Evolutionary conservation across 2,888 invertebrate species (phyloP), one percentile per base, ranked within the genome.

Genomic region (Noctua janthina): DNA sequence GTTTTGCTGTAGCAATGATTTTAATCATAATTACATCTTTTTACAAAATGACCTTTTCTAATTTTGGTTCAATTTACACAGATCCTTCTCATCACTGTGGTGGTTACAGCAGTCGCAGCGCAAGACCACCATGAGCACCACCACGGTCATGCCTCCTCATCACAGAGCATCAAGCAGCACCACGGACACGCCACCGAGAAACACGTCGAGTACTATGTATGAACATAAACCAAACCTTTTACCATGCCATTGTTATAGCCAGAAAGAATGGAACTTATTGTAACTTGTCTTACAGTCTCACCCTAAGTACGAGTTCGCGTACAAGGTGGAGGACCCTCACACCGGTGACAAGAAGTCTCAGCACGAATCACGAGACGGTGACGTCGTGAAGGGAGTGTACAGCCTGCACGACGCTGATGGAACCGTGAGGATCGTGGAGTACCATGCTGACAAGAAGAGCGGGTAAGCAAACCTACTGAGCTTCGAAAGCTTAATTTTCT

Each of bases 331-430:
- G 81, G 97, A 97, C 86, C 94, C 94, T 6, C 97, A 97, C 89
- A 96, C 97, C 76, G 97, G 97, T 10, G 97, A 97, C 93, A 94
- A 96, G 91, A 97, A 97, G 92, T 95, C 94, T 86, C 97, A 97
- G 88, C 93, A 95, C 70, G 97, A 97, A 92, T 92, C 94, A 85
- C 95, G 96, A 80, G 96, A 97, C 93, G 97, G 97, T 11, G 96
- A 97, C 89, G 96, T 95, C 66, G 97, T 97, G 79, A 96, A 97
- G 91, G 97, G 97, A 67, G 76, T 96, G 89, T 97, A 97, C 92
- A 95, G 94, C 74, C 92, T 97, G 72, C 95, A 96, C 87, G 76
- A 88, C 85, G 93, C 97, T 67, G 95, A 95, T 79, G 96, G 96
- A 75, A 95, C 96, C 87, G 87, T 96, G 88, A 83, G 93, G 74